These are phyloP conservation scores for Pseudomyrmex pallidus DNA, from an alignment of 1,140 invertebrate species.

Conservation along the genomic window DNA sequence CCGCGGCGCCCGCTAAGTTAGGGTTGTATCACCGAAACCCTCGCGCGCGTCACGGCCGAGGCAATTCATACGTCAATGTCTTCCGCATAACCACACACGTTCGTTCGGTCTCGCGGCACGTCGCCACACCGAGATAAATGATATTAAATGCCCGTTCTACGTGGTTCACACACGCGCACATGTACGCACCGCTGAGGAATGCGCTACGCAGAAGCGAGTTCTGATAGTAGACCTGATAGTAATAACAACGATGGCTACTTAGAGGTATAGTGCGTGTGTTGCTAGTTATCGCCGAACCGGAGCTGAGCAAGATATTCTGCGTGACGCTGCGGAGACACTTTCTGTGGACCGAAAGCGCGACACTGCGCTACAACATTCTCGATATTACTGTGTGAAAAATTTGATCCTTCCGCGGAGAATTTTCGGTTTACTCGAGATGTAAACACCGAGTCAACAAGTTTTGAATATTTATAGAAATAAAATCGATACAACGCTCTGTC, in stretches of 20 bases:
- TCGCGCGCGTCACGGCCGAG: slow-evolving; percentile 9
- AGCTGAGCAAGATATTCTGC: slow-evolving; percentile 31
- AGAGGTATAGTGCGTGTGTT: slow-evolving; percentile 8
- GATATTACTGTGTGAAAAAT: too few species aligned
- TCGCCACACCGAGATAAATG: slow-evolving; percentile 20
- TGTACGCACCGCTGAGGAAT: not conserved
- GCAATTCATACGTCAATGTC: slow-evolving; percentile 51
- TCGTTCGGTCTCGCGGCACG: not conserved
- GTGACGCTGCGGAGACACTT: slow-evolving; percentile 9
- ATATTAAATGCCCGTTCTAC: slow-evolving; percentile 28
- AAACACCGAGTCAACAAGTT: too few species aligned
- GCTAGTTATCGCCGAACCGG: slow-evolving; percentile 9
- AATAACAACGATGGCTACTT: slow-evolving; percentile 15
- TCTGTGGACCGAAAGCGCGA: not conserved
- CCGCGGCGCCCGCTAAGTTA: not conserved
- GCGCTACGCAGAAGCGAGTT: slow-evolving; percentile 21
- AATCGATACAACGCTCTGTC: too few species aligned
- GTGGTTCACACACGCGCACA: not conserved
- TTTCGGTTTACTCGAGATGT: too few species aligned
- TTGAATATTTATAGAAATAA: too few species aligned
- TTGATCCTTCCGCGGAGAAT: too few species aligned
- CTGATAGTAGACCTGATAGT: slow-evolving; percentile 21
- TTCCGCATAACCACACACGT: slow-evolving; percentile 50
- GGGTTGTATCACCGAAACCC: not conserved
- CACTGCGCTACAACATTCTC: too few species aligned